Conservation (phyloP, 2,113 vertebrate genomes). For the Callopanchax toddi region DNA sequence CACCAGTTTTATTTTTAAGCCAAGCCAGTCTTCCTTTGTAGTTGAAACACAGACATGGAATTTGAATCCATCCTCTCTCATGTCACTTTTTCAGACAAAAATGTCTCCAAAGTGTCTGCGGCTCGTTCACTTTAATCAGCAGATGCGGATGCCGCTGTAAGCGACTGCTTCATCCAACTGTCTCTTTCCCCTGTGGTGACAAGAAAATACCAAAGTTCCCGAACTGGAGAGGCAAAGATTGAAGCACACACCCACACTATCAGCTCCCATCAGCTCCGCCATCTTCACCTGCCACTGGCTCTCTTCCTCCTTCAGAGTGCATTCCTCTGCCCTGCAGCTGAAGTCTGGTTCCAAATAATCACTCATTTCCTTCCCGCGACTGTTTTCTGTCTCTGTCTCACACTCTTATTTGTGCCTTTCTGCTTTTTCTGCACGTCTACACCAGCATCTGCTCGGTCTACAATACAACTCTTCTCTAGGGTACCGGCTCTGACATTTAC, state of each 20-base stretch:
- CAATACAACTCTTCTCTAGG: slow-evolving; percentile 19
- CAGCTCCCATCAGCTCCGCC: slow-evolving; percentile 28
- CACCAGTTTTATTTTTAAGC: slow-evolving; percentile 29
- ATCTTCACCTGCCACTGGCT: slow-evolving; percentile 26
- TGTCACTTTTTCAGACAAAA: slow-evolving; percentile 28
- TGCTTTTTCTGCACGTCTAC: slow-evolving; percentile 13
- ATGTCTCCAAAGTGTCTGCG: slow-evolving; percentile 20
- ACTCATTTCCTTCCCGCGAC: slow-evolving; percentile 24
- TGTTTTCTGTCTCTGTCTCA: slow-evolving; percentile 18
- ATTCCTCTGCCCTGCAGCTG: slow-evolving; percentile 30
- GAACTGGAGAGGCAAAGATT: slow-evolving; percentile 12
- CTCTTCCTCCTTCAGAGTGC: slow-evolving; percentile 7
- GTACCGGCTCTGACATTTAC: slow-evolving; percentile 53
- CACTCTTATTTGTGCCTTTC: slow-evolving; percentile 3
- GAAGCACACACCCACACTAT: slow-evolving; percentile 38
- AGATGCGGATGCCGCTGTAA: slow-evolving; percentile 23
- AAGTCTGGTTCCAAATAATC: slow-evolving; percentile 42
- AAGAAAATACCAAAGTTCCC: slow-evolving; percentile 44
- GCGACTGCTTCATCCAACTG: slow-evolving; percentile 27
- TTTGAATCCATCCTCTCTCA: slow-evolving; percentile 25
- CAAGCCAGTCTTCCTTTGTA: slow-evolving; percentile 20
- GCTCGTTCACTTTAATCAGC: slow-evolving; percentile 38
- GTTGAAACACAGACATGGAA: slow-evolving; percentile 24
- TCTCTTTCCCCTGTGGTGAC: slow-evolving; percentile 29
- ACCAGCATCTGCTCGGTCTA: slow-evolving; percentile 24